Conservation (phyloP, 1,140 invertebrate genomes). For the Neodiprion lecontei region DNA sequence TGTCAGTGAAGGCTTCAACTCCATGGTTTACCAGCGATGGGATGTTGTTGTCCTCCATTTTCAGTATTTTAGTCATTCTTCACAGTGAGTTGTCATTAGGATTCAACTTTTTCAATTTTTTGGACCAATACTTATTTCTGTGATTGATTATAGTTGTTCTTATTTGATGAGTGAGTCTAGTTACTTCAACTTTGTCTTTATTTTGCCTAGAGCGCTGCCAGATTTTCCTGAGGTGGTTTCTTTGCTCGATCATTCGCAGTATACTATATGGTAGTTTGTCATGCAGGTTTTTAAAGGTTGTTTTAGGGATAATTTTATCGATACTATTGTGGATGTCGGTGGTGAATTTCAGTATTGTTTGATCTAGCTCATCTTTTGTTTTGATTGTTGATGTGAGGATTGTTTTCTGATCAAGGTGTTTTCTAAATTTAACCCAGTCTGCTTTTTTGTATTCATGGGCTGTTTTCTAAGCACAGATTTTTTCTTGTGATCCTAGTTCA, state of each 20-base stretch:
- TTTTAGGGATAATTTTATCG: conserved; percentile 17
- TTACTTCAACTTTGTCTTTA: conserved; percentile 20
- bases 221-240: conserved; percentile 29
- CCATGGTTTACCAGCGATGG: conserved; percentile 21
- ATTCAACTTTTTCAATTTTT: conserved; percentile 32
- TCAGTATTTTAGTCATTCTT: conserved; percentile 38
- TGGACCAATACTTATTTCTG: conserved; percentile 29
- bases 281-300: conserved; percentile 11
- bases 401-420: conserved; percentile 21
- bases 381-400: conserved; percentile 25
- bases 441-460: conserved; percentile 25
- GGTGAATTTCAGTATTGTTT: conserved; percentile 27
- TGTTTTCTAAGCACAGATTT: conserved; percentile 10
- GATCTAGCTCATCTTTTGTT: conserved; percentile 21
- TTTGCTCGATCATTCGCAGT: conserved; percentile 23
- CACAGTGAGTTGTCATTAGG: conserved; percentile 33
- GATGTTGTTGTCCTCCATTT: conserved; percentile 28
- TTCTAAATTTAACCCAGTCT: conserved; percentile 25
- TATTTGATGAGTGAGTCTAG: conserved; percentile 22
- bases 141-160: conserved; percentile 24
- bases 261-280: conserved; percentile 24
- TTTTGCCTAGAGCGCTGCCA: conserved; percentile 32
- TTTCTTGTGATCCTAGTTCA: conserved; percentile 15
- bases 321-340: conserved; percentile 23
- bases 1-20: conserved; percentile 26